phyloP scores from a whole-genome alignment of 2,113 vertebrate genomes.

The Anseranas semipalmata region DNA sequence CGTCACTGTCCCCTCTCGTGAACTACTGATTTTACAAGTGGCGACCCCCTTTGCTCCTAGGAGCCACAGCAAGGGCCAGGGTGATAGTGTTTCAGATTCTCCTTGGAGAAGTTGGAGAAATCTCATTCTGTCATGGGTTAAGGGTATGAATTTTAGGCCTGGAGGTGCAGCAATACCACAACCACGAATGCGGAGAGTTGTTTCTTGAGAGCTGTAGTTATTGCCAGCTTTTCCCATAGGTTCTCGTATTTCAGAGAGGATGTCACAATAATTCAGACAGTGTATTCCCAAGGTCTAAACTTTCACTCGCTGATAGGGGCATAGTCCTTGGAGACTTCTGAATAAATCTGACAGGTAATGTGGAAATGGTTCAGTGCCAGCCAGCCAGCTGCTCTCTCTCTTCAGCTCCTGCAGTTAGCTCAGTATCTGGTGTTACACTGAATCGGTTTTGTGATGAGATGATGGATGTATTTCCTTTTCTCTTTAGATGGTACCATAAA shows the following conservation, averaged over 20 bases:
- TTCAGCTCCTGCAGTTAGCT: not conserved
- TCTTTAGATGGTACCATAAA: not conserved
- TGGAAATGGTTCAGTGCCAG: not conserved
- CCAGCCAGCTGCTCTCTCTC: not conserved
- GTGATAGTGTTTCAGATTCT: not conserved
- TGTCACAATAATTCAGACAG: not conserved
- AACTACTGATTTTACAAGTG: not conserved
- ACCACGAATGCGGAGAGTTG: not conserved
- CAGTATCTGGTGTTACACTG: not conserved
- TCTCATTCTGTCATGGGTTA: not conserved
- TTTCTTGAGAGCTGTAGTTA: not conserved
- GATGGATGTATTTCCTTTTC: not conserved
- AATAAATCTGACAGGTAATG: slow-evolving; percentile 7
- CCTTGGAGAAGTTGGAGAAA: not conserved
- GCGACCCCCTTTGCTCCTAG: not conserved
- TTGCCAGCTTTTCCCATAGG: not conserved
- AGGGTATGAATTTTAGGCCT: not conserved
- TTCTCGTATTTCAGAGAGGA: not conserved
- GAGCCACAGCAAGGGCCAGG: not conserved
- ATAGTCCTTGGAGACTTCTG: not conserved
- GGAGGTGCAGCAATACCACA: not conserved
- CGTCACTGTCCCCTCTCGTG: not conserved
- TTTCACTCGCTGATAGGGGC: not conserved
- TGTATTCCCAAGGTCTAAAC: slow-evolving; percentile 19
- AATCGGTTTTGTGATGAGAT: not conserved